Base-by-base conservation (phyloP, 1,140 invertebrate genomes). In the Nebria ingens region DNA sequence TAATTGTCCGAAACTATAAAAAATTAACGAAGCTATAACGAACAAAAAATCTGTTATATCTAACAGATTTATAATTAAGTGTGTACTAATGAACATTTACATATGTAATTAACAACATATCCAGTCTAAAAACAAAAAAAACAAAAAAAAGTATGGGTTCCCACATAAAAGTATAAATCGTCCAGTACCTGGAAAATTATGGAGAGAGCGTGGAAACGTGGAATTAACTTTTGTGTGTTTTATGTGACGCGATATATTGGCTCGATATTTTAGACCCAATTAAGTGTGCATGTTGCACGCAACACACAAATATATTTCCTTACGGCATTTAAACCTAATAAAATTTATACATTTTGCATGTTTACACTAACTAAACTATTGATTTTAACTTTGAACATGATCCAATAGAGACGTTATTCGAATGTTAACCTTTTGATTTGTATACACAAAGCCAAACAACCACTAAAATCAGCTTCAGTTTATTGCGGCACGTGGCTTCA, bases 81-180 rank as follows among this genome's bases (percentile, higher is more conserved):
- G 40, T 45, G 40, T 3, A 45, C 40, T 45, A 45, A 45, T 45
- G 40, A 45, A 45, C 40, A 45, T 45, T 45, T 45, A 45, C 40
- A 45, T 45, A 45, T 45, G 17, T 45, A 45, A 45, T 45, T 45
- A 45, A 17, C 40, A 45, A 17, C 40, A n/a, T n/a, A n/a, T 11
- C 17, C 15, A 45, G 40, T 29, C n/a, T n/a, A n/a, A n/a, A n/a
- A n/a, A n/a, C n/a, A n/a, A n/a, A n/a, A n/a, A n/a, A n/a, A n/a
- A n/a, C n/a, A 34, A 34, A 34, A 34, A 45, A 17, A 45, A 45
- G 17, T 17, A 12, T 12, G 3, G 17, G 6, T 45, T 45, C 40
- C 40, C 40, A 45, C 40, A 45, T 45, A 45, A 11, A 45, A 45
- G 3, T n/a, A n/a, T n/a, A n/a, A n/a, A n/a, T n/a, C n/a, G n/a